A percentile compares a stretch with the other conserved stretches of the same genome.
These are phyloP conservation scores for Nasua narica DNA, from an alignment of 2,797 vertebrate species.

Conservation along the genomic window DNA sequence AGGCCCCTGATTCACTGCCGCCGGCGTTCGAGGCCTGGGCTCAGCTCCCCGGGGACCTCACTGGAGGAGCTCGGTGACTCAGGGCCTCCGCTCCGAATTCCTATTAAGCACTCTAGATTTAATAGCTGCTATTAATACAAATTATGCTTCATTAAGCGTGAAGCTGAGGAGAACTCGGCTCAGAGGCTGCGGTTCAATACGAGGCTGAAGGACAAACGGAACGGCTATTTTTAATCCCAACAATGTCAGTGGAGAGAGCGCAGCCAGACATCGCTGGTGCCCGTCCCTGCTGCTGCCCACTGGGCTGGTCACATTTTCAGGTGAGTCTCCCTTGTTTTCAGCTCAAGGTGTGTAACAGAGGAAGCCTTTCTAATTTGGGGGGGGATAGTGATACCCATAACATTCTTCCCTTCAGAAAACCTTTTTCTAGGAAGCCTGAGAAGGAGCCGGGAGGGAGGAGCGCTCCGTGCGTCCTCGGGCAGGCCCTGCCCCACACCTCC, in stretches of 20 bases:
- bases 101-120: slow-evolving; percentile 75
- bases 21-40: slow-evolving; percentile 30
- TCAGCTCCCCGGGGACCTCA: slow-evolving; percentile 70
- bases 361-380: not conserved
- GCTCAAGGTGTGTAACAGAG: not conserved
- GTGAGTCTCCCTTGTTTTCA: slow-evolving; percentile 44
- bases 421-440: not conserved
- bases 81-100: slow-evolving; percentile 68
- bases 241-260: slow-evolving; percentile 64
- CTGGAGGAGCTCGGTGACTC: slow-evolving; percentile 48
- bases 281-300: not conserved
- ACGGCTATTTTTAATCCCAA: slow-evolving; percentile 78
- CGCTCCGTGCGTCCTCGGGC: not conserved
- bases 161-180: slow-evolving; percentile 74
- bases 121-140: slow-evolving; percentile 83
- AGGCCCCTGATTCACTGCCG: slow-evolving; percentile 59
- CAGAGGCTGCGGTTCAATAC: slow-evolving; percentile 75
- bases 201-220: slow-evolving; percentile 82
- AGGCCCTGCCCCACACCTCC: not conserved
- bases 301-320: slow-evolving; percentile 18
- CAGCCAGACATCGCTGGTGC: not conserved
- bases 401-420: not conserved
- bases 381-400: not conserved
- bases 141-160: slow-evolving; percentile 83
- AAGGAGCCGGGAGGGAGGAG: not conserved